Percentiles rank a stretch among this genome's conserved stretches.
These are phyloP conservation scores for Chlamydotis undulata DNA, from an alignment of 2,113 vertebrate genomes.

Conservation along the genomic window DNA sequence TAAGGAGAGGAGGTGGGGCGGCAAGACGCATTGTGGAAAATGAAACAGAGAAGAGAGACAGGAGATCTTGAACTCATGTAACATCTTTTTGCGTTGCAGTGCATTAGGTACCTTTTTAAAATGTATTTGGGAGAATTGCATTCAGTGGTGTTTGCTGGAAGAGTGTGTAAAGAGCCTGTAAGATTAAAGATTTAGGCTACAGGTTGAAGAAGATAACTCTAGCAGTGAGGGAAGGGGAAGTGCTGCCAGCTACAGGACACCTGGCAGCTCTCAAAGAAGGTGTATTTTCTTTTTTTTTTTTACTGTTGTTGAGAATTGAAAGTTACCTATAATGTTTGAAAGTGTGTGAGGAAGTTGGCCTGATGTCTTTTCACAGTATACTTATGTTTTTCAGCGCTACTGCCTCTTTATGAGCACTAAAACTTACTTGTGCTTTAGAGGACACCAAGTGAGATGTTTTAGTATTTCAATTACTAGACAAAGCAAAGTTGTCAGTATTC, in stretches of 20 bases:
- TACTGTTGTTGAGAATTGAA: background rate
- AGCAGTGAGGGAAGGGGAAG: background rate
- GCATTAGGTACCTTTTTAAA: background rate
- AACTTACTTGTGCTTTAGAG: background rate
- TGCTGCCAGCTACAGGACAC: background rate
- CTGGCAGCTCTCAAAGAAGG: background rate
- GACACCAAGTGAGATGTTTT: background rate
- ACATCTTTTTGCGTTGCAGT: background rate
- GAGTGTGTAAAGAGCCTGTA: background rate
- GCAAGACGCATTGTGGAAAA: background rate
- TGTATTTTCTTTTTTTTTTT: background rate
- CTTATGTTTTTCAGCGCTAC: background rate
- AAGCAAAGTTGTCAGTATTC: background rate
- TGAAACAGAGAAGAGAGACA: background rate
- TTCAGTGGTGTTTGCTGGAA: background rate
- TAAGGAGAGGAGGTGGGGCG: background rate
- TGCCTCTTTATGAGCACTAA: background rate
- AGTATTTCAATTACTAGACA: slow-evolving; percentile 3
- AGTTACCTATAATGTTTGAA: background rate
- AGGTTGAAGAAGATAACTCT: background rate
- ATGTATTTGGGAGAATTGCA: background rate
- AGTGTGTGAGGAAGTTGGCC: background rate
- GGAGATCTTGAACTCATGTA: accelerated
- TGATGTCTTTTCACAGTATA: background rate
- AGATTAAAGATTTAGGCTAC: background rate